Evolutionary conservation across 1,140 invertebrate genomes (phyloP).

Genomic region (Lerema accius): DNA sequence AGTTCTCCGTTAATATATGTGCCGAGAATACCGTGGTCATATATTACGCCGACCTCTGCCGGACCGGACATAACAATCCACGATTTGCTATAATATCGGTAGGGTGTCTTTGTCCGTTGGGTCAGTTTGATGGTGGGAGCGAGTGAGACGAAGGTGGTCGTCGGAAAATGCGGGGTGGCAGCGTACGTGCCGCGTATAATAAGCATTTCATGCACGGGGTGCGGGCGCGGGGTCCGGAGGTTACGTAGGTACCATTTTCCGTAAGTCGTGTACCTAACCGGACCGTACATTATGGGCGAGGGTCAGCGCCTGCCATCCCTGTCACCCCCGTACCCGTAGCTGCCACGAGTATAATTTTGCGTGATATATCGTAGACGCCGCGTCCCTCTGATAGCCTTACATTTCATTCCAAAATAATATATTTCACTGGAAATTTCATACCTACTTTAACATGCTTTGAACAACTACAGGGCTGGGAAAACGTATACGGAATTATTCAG

Average conservation of each 20-base stretch:
- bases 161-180: slow-evolving; percentile 61
- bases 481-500: no score
- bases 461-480: no score
- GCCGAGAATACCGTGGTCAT: slow-evolving; percentile 83
- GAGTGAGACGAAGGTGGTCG: slow-evolving; percentile 56
- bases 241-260: slow-evolving; percentile 78
- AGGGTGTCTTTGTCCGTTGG: slow-evolving; percentile 64
- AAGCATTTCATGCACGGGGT: slow-evolving; percentile 83
- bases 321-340: slow-evolving; percentile 59
- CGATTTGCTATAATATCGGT: slow-evolving; percentile 82
- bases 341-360: slow-evolving; percentile 72
- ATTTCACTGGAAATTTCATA: slow-evolving; percentile 23
- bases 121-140: slow-evolving; percentile 48
- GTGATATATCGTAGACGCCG: slow-evolving; percentile 73
- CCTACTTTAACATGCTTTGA: background rate
- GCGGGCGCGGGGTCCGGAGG: slow-evolving; percentile 66
- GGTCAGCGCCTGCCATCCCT: slow-evolving; percentile 78
- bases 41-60: slow-evolving; percentile 82
- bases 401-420: slow-evolving; percentile 39
- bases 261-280: slow-evolving; percentile 82
- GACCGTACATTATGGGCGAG: slow-evolving; percentile 83
- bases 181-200: slow-evolving; percentile 83
- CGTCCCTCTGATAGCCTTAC: slow-evolving; percentile 41
- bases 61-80: slow-evolving; percentile 83
- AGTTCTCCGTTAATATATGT: slow-evolving; percentile 83